These are phyloP conservation scores for Drosophila birchii DNA, from an alignment of 2,888 invertebrate genomes.

Conservation along the genomic window DNA sequence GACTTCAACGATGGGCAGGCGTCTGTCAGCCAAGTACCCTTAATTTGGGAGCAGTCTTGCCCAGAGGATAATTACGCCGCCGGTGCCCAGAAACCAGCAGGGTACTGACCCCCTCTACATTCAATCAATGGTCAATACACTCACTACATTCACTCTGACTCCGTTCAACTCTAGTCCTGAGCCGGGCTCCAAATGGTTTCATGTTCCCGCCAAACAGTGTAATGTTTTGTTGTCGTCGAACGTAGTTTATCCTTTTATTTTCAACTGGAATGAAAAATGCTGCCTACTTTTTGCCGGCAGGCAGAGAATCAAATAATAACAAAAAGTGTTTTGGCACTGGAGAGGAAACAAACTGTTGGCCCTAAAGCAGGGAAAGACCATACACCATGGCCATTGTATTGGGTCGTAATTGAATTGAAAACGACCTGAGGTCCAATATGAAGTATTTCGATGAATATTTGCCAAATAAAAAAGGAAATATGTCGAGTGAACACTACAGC, in stretches of 20 bases:
- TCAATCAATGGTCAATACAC: conserved; percentile 73
- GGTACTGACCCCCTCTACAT: conserved; percentile 17
- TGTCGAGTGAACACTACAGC: neutral
- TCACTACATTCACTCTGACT: conserved; percentile 72
- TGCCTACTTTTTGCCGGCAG: conserved; percentile 58
- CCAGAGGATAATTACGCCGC: conserved; percentile 5
- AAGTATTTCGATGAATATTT: conserved; percentile 7
- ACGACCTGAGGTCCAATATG: conserved; percentile 19
- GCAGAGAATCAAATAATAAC: conserved; percentile 11
- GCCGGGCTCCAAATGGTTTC: conserved; percentile 67
- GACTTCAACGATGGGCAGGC: conserved; percentile 13
- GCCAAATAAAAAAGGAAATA: conserved; percentile 5
- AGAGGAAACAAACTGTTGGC: conserved; percentile 53
- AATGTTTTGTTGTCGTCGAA: conserved; percentile 60
- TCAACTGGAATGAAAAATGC: conserved; percentile 54
- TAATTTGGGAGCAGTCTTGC: conserved; percentile 23
- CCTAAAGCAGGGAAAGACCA: conserved; percentile 27
- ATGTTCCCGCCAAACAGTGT: conserved; percentile 42
- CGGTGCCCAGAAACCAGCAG: conserved; percentile 6
- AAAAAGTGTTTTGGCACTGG: conserved; percentile 54
- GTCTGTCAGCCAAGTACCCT: conserved; percentile 9
- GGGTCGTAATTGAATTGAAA: conserved; percentile 39
- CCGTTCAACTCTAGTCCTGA: conserved; percentile 70
- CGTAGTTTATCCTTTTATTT: conserved; percentile 58
- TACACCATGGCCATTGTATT: conserved; percentile 26